A percentile compares a stretch with the other conserved stretches of the same genome.
These are phyloP conservation scores for Illadopsis cleaveri DNA, from an alignment of 2,113 vertebrate species.

Conservation along the genomic window DNA sequence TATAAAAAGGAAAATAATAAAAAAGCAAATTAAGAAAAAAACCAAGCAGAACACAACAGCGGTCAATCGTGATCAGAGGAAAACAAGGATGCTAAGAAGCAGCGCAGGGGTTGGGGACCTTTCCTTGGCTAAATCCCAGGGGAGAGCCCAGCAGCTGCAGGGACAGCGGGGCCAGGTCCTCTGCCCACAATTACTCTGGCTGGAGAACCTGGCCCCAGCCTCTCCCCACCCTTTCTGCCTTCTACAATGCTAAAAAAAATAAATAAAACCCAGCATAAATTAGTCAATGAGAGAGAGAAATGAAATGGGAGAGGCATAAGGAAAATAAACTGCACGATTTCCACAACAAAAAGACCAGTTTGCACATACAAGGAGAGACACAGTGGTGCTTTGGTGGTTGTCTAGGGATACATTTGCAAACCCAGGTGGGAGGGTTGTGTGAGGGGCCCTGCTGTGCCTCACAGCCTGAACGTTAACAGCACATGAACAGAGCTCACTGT, in stretches of 20 bases:
- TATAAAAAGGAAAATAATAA: constrained; percentile 82
- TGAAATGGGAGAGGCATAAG: constrained; percentile 42
- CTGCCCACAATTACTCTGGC: fast-evolving
- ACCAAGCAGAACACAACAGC: constrained; percentile 78
- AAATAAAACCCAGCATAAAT: constrained; percentile 55
- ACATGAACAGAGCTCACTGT: neutral
- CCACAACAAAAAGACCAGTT: constrained; percentile 2
- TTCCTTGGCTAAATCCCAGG: neutral
- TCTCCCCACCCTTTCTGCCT: neutral
- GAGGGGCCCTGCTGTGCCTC: neutral
- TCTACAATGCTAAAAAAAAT: constrained; percentile 25
- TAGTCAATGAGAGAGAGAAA: constrained; percentile 60
- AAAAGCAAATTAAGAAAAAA: constrained; percentile 75
- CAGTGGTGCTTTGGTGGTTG: neutral
- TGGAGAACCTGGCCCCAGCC: neutral
- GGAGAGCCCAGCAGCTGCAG: neutral
- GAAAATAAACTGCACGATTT: constrained; percentile 35
- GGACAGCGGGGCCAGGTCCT: neutral
- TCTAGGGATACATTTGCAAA: neutral
- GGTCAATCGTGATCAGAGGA: constrained; percentile 72
- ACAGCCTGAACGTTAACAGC: neutral
- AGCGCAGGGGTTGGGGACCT: neutral
- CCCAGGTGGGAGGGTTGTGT: neutral
- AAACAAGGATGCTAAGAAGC: constrained; percentile 69
- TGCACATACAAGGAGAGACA: neutral